phyloP scores from a whole-genome alignment of 2,888 invertebrate species.

The Dicycla oo region DNA sequence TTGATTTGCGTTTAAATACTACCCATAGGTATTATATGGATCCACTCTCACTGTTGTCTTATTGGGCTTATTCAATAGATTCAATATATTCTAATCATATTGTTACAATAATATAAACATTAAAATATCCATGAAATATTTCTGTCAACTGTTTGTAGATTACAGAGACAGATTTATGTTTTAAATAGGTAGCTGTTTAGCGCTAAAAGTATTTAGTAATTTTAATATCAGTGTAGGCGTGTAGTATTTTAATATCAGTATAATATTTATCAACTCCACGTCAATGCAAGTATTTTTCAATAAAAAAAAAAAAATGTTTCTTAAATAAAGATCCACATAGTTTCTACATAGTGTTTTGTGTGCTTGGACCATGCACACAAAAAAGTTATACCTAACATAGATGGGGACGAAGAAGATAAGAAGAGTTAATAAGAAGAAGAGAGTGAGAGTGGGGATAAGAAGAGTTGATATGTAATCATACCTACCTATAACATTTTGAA shows the following conservation, averaged over 20 bases:
- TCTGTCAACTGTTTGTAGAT: background rate
- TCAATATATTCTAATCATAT: background rate
- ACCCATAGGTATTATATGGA: background rate
- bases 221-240: too few relatives aligned
- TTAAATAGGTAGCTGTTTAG: background rate
- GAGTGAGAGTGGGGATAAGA: background rate
- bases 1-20: too few relatives aligned
- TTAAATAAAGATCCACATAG: too few relatives aligned
- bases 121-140: background rate
- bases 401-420: too few relatives aligned
- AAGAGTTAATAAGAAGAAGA: too few relatives aligned
- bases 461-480: background rate
- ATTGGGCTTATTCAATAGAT: background rate
- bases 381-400: background rate
- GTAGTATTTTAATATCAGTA: background rate
- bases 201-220: background rate
- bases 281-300: too few relatives aligned
- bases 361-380: too few relatives aligned
- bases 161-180: background rate
- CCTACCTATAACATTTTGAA: too few relatives aligned
- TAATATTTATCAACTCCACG: too few relatives aligned
- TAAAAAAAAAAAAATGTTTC: too few relatives aligned
- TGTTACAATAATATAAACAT: too few relatives aligned
- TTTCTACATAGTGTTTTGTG: background rate
- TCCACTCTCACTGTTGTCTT: background rate